These are phyloP conservation scores for Lepidochitona cinerea DNA, from an alignment of 2,888 invertebrate species.

Conservation along the genomic window DNA sequence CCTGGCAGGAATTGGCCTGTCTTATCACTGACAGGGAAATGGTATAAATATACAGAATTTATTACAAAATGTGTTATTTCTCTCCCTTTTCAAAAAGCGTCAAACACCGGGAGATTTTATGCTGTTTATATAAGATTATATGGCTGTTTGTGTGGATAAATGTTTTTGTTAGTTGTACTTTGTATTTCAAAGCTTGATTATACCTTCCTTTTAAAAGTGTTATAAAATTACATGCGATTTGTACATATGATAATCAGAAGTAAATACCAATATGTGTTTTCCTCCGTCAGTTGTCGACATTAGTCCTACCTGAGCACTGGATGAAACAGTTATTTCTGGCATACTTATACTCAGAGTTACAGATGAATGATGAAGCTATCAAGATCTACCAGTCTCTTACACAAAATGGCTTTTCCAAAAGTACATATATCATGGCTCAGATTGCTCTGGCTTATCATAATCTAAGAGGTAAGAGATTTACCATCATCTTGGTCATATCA, in stretches of 20 bases:
- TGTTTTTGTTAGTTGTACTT: no score
- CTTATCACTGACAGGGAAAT: conserved; percentile 88
- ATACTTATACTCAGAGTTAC: conserved; percentile 90
- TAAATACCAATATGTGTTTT: no score
- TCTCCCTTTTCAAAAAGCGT: no score
- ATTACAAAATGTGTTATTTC: no score
- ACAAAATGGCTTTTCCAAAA: conserved; percentile 86
- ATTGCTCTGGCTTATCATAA: conserved; percentile 95
- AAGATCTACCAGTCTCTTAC: conserved; percentile 82
- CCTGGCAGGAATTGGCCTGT: conserved; percentile 92
- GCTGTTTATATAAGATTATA: no score
- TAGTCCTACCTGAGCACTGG: conserved; percentile 87
- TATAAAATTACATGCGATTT: no score
- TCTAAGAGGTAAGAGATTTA: conserved; percentile 76
- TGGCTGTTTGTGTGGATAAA: no score
- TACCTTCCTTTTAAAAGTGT: no score
- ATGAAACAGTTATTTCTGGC: conserved; percentile 93
- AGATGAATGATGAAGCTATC: conserved; percentile 90
- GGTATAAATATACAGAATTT: no score
- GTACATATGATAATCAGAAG: no score
- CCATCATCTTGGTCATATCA: not conserved
- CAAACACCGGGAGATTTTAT: no score
- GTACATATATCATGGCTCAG: conserved; percentile 91
- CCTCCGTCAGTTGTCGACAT: conserved; percentile 69
- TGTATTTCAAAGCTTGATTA: no score